phyloP scores from a whole-genome alignment of 2,888 invertebrate species.

The Diaphora mendica region DNA sequence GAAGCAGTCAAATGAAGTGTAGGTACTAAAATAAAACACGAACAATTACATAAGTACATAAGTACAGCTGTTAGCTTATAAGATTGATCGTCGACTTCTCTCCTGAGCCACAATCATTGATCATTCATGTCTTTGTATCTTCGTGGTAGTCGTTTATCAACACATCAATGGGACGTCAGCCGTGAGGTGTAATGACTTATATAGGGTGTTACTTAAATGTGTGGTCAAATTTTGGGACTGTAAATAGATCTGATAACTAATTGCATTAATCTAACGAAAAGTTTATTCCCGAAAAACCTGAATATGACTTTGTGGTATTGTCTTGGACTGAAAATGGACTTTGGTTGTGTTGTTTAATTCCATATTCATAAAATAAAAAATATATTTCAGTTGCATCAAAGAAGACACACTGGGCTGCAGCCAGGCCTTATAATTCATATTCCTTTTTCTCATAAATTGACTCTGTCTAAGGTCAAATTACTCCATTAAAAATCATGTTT shows the following conservation, averaged over 20 bases:
- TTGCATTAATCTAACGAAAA: too few species aligned
- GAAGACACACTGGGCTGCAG: too few species aligned
- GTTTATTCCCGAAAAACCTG: too few species aligned
- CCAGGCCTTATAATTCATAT: too few species aligned
- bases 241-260: too few species aligned
- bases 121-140: background rate
- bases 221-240: background rate
- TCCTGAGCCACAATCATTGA: background rate
- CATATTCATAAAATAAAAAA: too few species aligned
- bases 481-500: background rate
- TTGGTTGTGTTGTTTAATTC: too few species aligned
- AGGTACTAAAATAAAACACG: background rate
- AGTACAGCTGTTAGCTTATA: background rate
- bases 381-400: too few species aligned
- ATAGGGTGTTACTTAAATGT: background rate
- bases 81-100: background rate
- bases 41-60: background rate
- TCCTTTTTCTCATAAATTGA: too few species aligned
- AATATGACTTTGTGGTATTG: too few species aligned
- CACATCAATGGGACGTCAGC: background rate
- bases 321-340: too few species aligned
- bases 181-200: background rate
- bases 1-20: background rate
- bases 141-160: background rate
- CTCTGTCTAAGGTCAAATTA: too few species aligned